A percentile compares a stretch with the other conserved stretches of the same genome.
phyloP scores from a whole-genome alignment of 2,113 vertebrate genomes.

The Ammodytes marinus region DNA sequence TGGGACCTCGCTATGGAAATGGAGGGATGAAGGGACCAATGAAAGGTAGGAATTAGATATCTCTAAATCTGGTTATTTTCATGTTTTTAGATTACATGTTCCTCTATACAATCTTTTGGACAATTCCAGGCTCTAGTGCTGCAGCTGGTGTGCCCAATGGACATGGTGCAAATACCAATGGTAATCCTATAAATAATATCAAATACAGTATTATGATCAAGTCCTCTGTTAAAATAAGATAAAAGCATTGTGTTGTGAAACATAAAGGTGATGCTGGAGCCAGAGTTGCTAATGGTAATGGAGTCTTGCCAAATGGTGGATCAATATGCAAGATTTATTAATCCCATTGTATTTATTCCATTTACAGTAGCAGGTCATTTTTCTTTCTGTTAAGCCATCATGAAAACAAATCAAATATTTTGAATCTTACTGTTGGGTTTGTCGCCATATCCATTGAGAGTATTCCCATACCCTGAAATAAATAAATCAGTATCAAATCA shows the following conservation, averaged over 20 bases:
- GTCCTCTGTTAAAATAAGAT: not conserved
- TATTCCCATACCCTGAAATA: too few relatives aligned
- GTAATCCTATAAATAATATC: constrained; percentile 29
- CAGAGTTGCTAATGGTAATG: constrained; percentile 44
- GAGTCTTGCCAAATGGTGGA: constrained; percentile 55
- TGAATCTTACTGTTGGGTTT: constrained; percentile 21
- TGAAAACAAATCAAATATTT: too few relatives aligned
- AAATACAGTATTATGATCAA: too few relatives aligned
- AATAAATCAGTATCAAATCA: too few relatives aligned
- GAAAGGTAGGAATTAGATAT: constrained; percentile 46
- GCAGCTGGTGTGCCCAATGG: constrained; percentile 44
- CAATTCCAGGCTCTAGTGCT: constrained; percentile 56
- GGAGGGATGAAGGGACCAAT: constrained; percentile 73
- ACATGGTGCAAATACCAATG: constrained; percentile 50
- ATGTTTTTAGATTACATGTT: not conserved
- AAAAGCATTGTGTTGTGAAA: constrained; percentile 7
- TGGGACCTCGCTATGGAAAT: constrained; percentile 60
- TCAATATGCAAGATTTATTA: not conserved
- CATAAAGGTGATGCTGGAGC: constrained; percentile 49
- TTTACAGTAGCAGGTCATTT: not conserved
- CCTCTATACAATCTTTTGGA: not conserved
- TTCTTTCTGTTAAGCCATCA: not conserved
- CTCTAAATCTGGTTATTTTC: not conserved
- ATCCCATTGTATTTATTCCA: not conserved
- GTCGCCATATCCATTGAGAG: constrained; percentile 44